Evolutionary conservation across 2,888 invertebrate species (phyloP).

Genomic region (Agrotis puta): DNA sequence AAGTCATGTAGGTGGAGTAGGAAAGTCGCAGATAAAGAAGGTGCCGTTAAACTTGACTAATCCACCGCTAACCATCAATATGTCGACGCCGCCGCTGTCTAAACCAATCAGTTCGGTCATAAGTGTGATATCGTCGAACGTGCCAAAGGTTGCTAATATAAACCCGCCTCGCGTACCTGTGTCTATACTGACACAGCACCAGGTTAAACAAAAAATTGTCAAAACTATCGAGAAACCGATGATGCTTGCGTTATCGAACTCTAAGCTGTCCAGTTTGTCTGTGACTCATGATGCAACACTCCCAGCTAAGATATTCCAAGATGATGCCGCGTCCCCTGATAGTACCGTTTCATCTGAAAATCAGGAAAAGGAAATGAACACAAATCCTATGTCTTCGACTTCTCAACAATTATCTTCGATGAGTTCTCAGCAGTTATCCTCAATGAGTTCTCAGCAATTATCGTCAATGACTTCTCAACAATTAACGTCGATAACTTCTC

Average conservation of each 20-base stretch:
- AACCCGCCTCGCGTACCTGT: conserved; percentile 82
- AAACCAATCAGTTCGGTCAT: conserved; percentile 87
- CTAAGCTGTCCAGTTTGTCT: conserved; percentile 90
- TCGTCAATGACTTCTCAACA: conserved; percentile 68
- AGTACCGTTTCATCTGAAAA: conserved; percentile 81
- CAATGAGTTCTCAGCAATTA: conserved; percentile 69
- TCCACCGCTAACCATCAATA: conserved; percentile 80
- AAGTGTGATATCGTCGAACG: conserved; percentile 87
- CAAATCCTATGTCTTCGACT: conserved; percentile 67
- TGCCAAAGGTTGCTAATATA: conserved; percentile 81
- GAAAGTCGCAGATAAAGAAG: conserved; percentile 69
- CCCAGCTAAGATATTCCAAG: conserved; percentile 93
- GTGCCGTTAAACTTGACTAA: conserved; percentile 81
- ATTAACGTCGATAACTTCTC: neutral
- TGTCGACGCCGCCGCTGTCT: conserved; percentile 81
- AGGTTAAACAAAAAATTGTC: conserved; percentile 89
- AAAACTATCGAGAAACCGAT: conserved; percentile 89
- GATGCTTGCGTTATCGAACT: conserved; percentile 87
- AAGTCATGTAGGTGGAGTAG: conserved; percentile 71
- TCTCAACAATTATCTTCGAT: conserved; percentile 73
- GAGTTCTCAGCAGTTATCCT: conserved; percentile 68
- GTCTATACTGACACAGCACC: conserved; percentile 87
- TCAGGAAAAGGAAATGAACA: conserved; percentile 71
- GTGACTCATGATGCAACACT: conserved; percentile 91
- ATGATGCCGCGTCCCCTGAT: conserved; percentile 92